phyloP scores from a whole-genome alignment of 2,888 invertebrate genomes.

The Xestoiulus laeticollis region DNA sequence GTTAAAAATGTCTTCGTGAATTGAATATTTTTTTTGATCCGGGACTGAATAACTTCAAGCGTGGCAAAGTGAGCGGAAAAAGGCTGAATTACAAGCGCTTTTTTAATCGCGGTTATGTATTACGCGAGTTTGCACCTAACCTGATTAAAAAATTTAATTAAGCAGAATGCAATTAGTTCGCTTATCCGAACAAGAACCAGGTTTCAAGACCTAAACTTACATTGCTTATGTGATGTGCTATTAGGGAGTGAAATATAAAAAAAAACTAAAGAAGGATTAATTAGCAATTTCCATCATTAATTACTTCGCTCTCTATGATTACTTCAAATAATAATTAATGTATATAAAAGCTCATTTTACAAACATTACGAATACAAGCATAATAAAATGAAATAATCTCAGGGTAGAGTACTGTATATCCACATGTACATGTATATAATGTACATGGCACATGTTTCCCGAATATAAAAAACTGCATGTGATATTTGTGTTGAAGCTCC shows the following conservation, averaged over 20 bases:
- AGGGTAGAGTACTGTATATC: no score
- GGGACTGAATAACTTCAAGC: not conserved
- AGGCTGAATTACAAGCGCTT: not conserved
- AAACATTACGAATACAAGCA: not conserved
- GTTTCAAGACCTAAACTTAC: not conserved
- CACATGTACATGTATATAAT: no score
- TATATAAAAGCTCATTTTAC: not conserved
- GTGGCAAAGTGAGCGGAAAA: conserved; percentile 10
- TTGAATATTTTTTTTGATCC: not conserved
- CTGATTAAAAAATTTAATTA: conserved; percentile 37
- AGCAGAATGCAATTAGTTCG: not conserved
- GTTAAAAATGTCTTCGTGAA: not conserved
- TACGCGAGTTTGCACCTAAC: not conserved
- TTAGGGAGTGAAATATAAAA: not conserved
- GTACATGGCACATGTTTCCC: no score
- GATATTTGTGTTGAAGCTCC: no score
- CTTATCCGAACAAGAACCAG: not conserved
- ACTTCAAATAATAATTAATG: not conserved
- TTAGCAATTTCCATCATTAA: not conserved
- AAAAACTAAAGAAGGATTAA: conserved; percentile 13
- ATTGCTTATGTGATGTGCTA: not conserved
- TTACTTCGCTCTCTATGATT: not conserved
- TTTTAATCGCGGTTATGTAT: conserved; percentile 7
- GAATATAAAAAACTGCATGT: no score
- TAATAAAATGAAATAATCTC: not conserved